Evolutionary conservation across 2,797 vertebrate species (phyloP).

Genomic region (Lacerta bilineata): DNA sequence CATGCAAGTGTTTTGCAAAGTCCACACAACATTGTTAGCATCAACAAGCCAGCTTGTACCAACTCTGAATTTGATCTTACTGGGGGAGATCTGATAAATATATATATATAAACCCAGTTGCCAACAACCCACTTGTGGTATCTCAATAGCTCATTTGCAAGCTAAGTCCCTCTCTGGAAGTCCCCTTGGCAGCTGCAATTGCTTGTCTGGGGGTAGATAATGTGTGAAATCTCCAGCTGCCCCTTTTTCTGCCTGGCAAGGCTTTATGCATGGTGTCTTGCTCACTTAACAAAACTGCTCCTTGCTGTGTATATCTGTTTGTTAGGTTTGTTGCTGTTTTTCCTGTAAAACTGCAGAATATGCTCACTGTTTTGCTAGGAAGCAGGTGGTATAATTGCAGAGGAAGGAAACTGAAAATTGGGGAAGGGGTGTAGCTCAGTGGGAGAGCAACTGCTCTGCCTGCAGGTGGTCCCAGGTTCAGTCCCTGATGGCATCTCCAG

Average conservation of each 20-base stretch:
- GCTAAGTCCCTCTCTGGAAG: neutral
- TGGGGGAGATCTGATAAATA: too few relatives aligned
- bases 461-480: too few relatives aligned
- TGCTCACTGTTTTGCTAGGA: neutral
- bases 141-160: too few relatives aligned
- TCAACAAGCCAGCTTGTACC: too few relatives aligned
- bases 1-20: too few relatives aligned
- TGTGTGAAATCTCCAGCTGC: fast-evolving
- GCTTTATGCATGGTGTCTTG: slow-evolving; percentile 48
- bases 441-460: too few relatives aligned
- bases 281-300: neutral
- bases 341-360: neutral
- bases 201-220: neutral
- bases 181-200: neutral
- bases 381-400: neutral
- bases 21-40: too few relatives aligned
- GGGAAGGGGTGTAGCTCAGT: too few relatives aligned
- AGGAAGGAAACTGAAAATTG: neutral
- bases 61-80: too few relatives aligned
- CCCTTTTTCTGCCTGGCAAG: slow-evolving; percentile 13
- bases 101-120: too few relatives aligned
- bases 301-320: slow-evolving; percentile 36
- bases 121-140: too few relatives aligned
- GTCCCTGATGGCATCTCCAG: neutral
- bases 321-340: neutral